Percentiles rank a stretch among this genome's conserved stretches.
These are phyloP conservation scores for Euproctis similis DNA, from an alignment of 2,888 invertebrate genomes.

Conservation along the genomic window DNA sequence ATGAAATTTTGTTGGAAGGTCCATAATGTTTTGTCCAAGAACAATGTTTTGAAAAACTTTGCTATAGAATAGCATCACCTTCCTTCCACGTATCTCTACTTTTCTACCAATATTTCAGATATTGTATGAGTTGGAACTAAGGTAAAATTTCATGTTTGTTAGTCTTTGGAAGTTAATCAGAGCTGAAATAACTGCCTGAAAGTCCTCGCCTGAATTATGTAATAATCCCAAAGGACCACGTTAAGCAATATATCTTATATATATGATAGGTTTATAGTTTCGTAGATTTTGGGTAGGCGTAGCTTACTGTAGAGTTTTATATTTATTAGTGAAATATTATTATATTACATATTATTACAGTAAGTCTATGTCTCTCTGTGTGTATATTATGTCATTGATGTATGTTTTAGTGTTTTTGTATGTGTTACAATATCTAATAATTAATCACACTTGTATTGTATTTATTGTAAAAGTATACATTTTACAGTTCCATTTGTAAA, in stretches of 20 bases:
- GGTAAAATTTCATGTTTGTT: slow-evolving; percentile 25
- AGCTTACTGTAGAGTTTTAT: slow-evolving; percentile 66
- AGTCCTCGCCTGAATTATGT: slow-evolving; percentile 52
- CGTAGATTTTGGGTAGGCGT: slow-evolving; percentile 56
- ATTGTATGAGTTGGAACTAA: too few relatives aligned
- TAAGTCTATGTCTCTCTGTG: slow-evolving; percentile 22
- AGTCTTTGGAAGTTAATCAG: too few relatives aligned
- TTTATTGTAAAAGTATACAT: slow-evolving; percentile 13
- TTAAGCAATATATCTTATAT: slow-evolving; percentile 69
- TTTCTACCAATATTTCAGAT: too few relatives aligned
- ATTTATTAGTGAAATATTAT: slow-evolving; percentile 28
- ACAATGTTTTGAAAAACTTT: too few relatives aligned
- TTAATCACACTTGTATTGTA: slow-evolving; percentile 7
- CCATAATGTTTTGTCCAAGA: too few relatives aligned
- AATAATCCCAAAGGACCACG: slow-evolving; percentile 68
- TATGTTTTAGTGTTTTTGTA: slow-evolving; percentile 20
- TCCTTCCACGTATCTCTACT: too few relatives aligned
- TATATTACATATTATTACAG: too few relatives aligned
- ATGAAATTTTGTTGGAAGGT: slow-evolving; percentile 7
- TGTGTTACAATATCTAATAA: slow-evolving; percentile 17
- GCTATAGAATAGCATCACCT: too few relatives aligned
- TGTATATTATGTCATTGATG: slow-evolving; percentile 21
- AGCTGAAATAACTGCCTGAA: too few relatives aligned
- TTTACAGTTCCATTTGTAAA: neutral
- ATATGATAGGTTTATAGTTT: slow-evolving; percentile 59